These are phyloP conservation scores for Drosophila monieri DNA, from an alignment of 2,888 invertebrate species.

Conservation along the genomic window DNA sequence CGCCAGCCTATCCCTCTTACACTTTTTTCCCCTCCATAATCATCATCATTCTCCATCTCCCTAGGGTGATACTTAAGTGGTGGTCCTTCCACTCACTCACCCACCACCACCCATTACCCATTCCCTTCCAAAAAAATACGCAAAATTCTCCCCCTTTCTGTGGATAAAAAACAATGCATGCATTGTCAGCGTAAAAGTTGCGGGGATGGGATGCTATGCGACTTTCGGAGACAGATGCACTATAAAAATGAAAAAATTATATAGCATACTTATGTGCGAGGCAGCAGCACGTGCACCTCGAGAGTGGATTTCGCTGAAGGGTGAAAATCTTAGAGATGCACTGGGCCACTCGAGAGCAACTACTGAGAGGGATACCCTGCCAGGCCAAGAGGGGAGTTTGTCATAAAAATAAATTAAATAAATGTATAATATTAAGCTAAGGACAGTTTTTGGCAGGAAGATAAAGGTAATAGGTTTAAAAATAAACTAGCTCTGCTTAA, in stretches of 20 bases:
- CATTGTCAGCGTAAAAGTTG: conserved; percentile 73
- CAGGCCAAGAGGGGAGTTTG: background rate
- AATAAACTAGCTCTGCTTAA: background rate
- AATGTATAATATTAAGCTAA: background rate
- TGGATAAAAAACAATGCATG: conserved; percentile 39
- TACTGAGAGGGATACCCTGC: background rate
- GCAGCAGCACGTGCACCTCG: conserved; percentile 58
- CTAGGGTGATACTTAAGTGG: conserved; percentile 12
- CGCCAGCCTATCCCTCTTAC: background rate
- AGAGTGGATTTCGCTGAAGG: conserved; percentile 64
- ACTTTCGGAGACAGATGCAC: conserved; percentile 59
- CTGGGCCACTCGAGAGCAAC: background rate
- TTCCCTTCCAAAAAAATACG: background rate
- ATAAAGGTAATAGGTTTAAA: background rate
- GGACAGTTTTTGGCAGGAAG: background rate
- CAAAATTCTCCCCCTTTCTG: background rate
- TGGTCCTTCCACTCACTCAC: background rate
- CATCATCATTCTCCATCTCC: conserved; percentile 12
- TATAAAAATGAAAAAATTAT: conserved; percentile 71
- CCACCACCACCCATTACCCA: background rate
- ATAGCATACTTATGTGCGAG: conserved; percentile 55
- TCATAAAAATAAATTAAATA: background rate
- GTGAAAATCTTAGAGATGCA: conserved; percentile 29
- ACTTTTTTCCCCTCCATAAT: background rate
- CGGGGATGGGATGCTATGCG: conserved; percentile 3